A percentile compares a stretch with the other conserved stretches of the same genome.
Conservation (phyloP, 2,113 vertebrate genomes). For the Psammodynastes pulverulentus region DNA sequence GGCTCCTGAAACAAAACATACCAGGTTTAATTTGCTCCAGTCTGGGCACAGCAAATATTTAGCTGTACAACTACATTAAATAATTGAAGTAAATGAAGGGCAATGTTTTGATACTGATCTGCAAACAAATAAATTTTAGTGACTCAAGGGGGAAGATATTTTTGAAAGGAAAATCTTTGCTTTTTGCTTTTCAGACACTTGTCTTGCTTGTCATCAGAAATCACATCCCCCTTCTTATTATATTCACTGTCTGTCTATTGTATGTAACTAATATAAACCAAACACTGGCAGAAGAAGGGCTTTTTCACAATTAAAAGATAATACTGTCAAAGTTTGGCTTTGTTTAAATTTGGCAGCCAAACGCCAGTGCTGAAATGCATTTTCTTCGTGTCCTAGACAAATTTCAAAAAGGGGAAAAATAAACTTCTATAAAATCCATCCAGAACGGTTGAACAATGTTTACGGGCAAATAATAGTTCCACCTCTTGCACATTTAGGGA, state of each 20-base stretch:
- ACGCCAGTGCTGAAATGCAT: constrained; percentile 18
- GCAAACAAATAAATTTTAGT: constrained; percentile 21
- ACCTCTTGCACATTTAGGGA: not conserved
- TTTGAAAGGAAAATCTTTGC: not conserved
- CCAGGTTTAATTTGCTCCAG: constrained; percentile 41
- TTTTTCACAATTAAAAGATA: constrained; percentile 52
- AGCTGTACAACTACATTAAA: constrained; percentile 16
- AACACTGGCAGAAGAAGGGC: constrained; percentile 41
- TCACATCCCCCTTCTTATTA: not conserved
- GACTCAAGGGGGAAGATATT: constrained; percentile 7
- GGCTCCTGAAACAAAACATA: constrained; percentile 53
- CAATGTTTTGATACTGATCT: constrained; percentile 3
- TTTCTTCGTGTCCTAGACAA: constrained; percentile 40
- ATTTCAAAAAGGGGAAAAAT: constrained; percentile 3
- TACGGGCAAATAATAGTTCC: constrained; percentile 22
- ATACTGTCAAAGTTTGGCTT: constrained; percentile 41
- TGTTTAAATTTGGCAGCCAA: constrained; percentile 51
- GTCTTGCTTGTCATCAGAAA: constrained; percentile 40
- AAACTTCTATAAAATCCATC: not conserved
- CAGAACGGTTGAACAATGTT: not conserved
- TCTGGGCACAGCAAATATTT: constrained; percentile 38
- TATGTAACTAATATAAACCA: constrained; percentile 42
- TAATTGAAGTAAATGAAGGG: constrained; percentile 34
- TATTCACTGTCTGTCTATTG: constrained; percentile 23
- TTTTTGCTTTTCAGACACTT: constrained; percentile 30